Evolutionary conservation across 1,140 invertebrate species (phyloP).

Genomic region (Limonius californicus): DNA sequence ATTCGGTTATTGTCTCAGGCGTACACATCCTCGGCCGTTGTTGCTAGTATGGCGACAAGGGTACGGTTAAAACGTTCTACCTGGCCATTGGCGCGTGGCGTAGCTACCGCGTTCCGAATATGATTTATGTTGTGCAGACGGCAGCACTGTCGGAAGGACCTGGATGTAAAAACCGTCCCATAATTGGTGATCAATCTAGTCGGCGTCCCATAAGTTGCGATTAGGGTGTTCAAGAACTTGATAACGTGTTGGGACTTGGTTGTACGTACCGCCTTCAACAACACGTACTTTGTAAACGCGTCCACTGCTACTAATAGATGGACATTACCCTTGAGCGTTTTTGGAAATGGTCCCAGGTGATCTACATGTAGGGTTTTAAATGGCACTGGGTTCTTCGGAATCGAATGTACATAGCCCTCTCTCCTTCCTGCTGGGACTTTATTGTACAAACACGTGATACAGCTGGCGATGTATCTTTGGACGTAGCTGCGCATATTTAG

Average conservation of each 20-base stretch:
- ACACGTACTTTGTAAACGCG: constrained; percentile 11
- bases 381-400: background rate
- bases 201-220: constrained; percentile 28
- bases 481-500: constrained; percentile 23
- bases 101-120: constrained; percentile 33
- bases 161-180: constrained; percentile 34
- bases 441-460: constrained; percentile 21
- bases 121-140: constrained; percentile 28
- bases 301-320: background rate
- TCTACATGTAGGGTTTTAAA: background rate
- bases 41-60: constrained; percentile 20
- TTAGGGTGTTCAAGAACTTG: background rate
- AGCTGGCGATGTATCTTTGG: constrained; percentile 21
- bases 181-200: constrained; percentile 31
- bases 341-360: constrained; percentile 5
- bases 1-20: no score
- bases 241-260: background rate
- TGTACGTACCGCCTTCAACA: background rate
- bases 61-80: constrained; percentile 37
- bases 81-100: constrained; percentile 40
- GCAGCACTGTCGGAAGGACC: constrained; percentile 34
- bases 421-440: constrained; percentile 29
- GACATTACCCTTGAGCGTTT: background rate
- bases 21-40: no score
- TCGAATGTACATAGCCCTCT: constrained; percentile 22